Conservation (phyloP, 2,888 invertebrate genomes). For the Lepidocyrtinus sp. region DNA sequence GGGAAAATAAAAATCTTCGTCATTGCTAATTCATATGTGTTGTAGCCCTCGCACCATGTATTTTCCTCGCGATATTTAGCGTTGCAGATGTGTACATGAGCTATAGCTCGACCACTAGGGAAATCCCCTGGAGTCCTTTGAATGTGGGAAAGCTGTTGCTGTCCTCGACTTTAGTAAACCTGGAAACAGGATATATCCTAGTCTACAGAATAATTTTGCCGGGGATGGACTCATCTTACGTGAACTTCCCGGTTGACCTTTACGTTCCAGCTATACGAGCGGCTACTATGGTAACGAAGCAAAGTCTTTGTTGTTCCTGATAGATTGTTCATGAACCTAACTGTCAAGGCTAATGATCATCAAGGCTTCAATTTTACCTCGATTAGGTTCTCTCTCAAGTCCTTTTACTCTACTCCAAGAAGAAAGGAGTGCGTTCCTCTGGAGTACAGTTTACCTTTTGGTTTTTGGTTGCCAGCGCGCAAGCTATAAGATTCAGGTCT, state of each 20-base stretch:
- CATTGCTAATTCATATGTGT: too few relatives aligned
- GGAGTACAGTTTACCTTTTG: constrained; percentile 94
- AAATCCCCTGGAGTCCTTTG: constrained; percentile 70
- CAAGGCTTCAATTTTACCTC: background rate
- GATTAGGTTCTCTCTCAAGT: constrained; percentile 70
- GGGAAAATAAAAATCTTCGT: too few relatives aligned
- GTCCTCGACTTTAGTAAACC: constrained; percentile 34
- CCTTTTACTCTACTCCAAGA: constrained; percentile 85
- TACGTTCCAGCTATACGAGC: constrained; percentile 78
- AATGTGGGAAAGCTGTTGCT: constrained; percentile 66
- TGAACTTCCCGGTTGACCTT: constrained; percentile 54
- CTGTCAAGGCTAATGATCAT: too few relatives aligned
- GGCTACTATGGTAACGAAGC: constrained; percentile 84
- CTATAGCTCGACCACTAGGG: constrained; percentile 54
- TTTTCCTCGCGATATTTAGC: constrained; percentile 86
- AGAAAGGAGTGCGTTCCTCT: constrained; percentile 89
- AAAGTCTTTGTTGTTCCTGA: background rate
- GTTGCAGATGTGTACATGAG: constrained; percentile 80
- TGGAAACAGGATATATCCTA: constrained; percentile 38
- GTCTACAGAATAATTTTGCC: background rate
- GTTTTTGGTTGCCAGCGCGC: constrained; percentile 83
- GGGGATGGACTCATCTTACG: background rate
- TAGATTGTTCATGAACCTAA: too few relatives aligned
- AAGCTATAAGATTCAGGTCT: constrained; percentile 82
- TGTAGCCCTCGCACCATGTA: constrained; percentile 92